Evolutionary conservation across 2,113 vertebrate genomes (phyloP), one percentile per base, ranked within the genome.

Genomic region (Tylochromis polylepis): DNA sequence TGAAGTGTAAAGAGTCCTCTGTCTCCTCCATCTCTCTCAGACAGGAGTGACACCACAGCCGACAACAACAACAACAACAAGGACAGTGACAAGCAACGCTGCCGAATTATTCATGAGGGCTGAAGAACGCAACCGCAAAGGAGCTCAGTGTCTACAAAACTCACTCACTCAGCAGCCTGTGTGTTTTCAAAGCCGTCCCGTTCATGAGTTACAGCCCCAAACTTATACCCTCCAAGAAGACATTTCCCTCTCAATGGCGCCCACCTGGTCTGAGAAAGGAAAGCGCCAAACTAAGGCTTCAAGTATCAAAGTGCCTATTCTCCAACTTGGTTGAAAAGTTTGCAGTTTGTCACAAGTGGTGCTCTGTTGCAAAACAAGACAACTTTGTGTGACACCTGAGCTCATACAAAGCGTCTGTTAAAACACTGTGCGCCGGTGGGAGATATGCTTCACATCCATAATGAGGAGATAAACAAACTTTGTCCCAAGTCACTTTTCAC

Each of bases 101-200:
- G 87, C 72, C 58, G 89, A 95, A 95, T 94, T 93, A 95, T 95
- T 95, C 95, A 95, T 95, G 94, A 95, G 89, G 85, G 85, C 81
- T 81, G 88, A 88, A 84, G 81, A 92, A 84, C 86, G 77, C 53
- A 49, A 67, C 85, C 20, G 87, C 92, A 94, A 94, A 94, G 82
- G 92, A 93, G 92, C 92, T 94, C 91, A 93, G 91, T 95, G 93
- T 95, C 91, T 94, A 81, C 84, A 70, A 83, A 93, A 89, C 65
- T 92, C 90, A 78, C 87, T 89, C 85, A 53, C 82, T 94, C 92
- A 46, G 87, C 89, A 90, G 87, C 72, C 59, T 55, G 81, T 38
- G 56, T 70, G 85, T 87, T 89, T 92, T 92, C 91, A 91, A 93
- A 94, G 90, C 75, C 27, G 27, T 83, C 91, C 91, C 87, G 86